Conservation (phyloP, 2,797 vertebrate species). For the Atherinosoma microstoma region DNA sequence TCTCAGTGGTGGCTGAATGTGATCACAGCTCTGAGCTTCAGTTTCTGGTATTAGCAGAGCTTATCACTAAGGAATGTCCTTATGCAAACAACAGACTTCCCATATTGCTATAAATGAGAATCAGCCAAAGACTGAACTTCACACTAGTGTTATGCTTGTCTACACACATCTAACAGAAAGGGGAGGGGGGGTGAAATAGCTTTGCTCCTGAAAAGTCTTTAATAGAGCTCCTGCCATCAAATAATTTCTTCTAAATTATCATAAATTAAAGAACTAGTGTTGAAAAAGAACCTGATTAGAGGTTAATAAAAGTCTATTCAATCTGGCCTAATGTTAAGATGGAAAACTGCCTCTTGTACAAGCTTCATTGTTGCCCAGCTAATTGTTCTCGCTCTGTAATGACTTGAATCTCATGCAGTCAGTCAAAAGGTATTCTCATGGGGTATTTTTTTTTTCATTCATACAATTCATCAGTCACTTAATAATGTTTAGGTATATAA, state of each 20-base stretch:
- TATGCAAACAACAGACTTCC: constrained; percentile 73
- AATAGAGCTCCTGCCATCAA: constrained; percentile 47
- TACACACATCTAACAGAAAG: constrained; percentile 55
- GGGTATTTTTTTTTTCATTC: neutral
- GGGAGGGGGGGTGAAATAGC: constrained; percentile 1
- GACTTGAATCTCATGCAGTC: neutral
- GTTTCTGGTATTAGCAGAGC: constrained; percentile 71
- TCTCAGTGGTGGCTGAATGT: constrained; percentile 32
- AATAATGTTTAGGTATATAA: neutral
- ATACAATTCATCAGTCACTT: neutral
- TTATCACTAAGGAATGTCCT: constrained; percentile 81
- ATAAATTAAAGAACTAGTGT: constrained; percentile 3
- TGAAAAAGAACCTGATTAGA: neutral
- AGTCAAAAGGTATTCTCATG: neutral
- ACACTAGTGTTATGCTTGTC: constrained; percentile 62
- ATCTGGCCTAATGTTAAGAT: neutral
- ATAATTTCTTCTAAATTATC: constrained; percentile 20
- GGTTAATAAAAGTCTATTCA: constrained; percentile 1
- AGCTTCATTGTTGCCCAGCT: neutral
- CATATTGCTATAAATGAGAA: constrained; percentile 79
- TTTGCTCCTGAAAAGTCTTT: constrained; percentile 36
- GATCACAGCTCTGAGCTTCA: constrained; percentile 60
- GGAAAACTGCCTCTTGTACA: neutral
- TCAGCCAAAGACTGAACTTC: constrained; percentile 67
- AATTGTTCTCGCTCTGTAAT: neutral